Conservation (phyloP, 2,797 vertebrate genomes). For the Sarcoramphus papa region DNA sequence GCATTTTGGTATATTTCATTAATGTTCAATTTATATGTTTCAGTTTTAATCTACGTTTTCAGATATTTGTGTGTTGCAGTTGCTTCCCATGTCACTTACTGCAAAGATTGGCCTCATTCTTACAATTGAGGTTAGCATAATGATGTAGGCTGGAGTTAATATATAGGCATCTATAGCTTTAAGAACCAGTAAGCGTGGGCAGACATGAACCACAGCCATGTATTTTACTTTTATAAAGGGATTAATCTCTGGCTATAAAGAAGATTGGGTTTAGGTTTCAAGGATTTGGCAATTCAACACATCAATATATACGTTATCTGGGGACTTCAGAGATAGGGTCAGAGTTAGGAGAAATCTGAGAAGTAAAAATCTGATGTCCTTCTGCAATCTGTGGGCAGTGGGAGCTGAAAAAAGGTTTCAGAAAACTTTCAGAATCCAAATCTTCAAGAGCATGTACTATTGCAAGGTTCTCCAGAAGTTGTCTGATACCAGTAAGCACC, state of each 20-base stretch:
- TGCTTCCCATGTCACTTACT: not conserved
- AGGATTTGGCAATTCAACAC: not conserved
- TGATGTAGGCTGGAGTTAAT: not conserved
- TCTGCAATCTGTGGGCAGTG: not conserved
- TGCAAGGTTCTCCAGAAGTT: not conserved
- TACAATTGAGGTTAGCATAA: not conserved
- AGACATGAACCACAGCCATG: not conserved
- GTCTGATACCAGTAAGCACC: not conserved
- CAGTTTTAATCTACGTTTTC: not conserved
- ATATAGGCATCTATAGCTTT: not conserved
- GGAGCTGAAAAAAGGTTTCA: not conserved
- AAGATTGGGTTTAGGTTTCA: not conserved
- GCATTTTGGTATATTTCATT: not conserved
- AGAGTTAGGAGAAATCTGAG: not conserved
- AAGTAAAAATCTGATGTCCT: not conserved
- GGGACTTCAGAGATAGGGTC: too few relatives aligned
- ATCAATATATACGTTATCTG: not conserved
- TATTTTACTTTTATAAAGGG: not conserved
- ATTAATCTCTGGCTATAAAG: not conserved
- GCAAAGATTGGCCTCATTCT: not conserved
- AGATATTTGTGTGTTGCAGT: not conserved
- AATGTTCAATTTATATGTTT: not conserved
- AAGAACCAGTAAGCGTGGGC: not conserved
- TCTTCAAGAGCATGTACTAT: not conserved
- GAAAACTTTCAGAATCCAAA: not conserved